Evolutionary conservation across 2,797 vertebrate genomes (phyloP).

Genomic region (Sebastolobus alascanus): DNA sequence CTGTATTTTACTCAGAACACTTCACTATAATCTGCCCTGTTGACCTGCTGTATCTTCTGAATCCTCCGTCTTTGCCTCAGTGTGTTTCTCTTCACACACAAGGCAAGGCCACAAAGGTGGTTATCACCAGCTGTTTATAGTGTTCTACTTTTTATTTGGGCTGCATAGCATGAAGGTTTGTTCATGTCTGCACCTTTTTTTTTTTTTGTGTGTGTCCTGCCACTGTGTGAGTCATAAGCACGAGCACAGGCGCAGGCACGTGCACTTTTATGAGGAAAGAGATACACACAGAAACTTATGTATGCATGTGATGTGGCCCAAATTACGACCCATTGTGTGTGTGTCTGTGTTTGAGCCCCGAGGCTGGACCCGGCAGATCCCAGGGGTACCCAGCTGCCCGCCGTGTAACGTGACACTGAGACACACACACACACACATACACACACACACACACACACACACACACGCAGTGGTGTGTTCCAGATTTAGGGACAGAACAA

Average conservation of each 20-base stretch:
- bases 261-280: neutral
- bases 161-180: neutral
- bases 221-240: slow-evolving; percentile 13
- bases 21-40: neutral
- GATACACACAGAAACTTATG: neutral
- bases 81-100: neutral
- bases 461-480: slow-evolving; percentile 21
- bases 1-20: neutral
- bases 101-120: neutral
- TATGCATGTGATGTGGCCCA: neutral
- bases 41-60: neutral
- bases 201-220: neutral
- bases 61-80: neutral
- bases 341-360: slow-evolving; percentile 11
- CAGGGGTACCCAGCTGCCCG: slow-evolving; percentile 57
- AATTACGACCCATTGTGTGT: slow-evolving; percentile 2
- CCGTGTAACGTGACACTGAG: slow-evolving; percentile 37
- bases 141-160: neutral
- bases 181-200: neutral
- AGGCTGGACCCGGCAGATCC: slow-evolving; percentile 36
- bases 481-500: slow-evolving; percentile 58
- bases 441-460: slow-evolving; percentile 13
- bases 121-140: neutral
- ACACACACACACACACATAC: slow-evolving; percentile 14
- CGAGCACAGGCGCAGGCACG: neutral